phyloP scores from a whole-genome alignment of 2,888 invertebrate genomes.

The Microdon myrmicae region DNA sequence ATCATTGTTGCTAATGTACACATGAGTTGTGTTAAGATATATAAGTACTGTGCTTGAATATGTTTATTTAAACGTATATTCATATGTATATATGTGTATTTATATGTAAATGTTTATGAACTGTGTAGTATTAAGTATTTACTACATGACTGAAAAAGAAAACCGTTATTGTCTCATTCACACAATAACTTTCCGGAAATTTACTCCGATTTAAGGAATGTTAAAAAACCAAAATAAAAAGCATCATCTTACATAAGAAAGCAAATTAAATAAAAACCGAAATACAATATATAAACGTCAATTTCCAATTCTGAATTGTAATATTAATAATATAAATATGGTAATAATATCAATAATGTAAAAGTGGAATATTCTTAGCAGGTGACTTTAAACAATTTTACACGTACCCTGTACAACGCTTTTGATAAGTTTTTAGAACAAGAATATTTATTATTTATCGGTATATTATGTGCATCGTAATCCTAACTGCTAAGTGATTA shows the following conservation, averaged over 20 bases:
- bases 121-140: constrained; percentile 4
- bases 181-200: constrained; percentile 62
- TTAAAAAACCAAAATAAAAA: too few species aligned
- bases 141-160: not conserved
- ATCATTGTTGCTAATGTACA: constrained; percentile 17
- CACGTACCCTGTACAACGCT: constrained; percentile 49
- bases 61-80: constrained; percentile 6
- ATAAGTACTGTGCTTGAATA: constrained; percentile 3
- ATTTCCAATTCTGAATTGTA: constrained; percentile 3
- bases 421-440: constrained; percentile 10
- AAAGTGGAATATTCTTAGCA: too few species aligned
- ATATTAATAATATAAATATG: too few species aligned
- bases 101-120: constrained; percentile 10
- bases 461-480: constrained; percentile 1
- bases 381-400: too few species aligned
- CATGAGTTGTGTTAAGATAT: constrained; percentile 8
- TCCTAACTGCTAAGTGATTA: too few species aligned
- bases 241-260: not conserved
- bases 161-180: constrained; percentile 66
- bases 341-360: too few species aligned
- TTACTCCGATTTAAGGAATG: constrained; percentile 27
- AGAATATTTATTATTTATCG: not conserved
- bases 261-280: constrained; percentile 11
- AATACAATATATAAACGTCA: not conserved
- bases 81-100: not conserved